phyloP scores from a whole-genome alignment of 2,888 invertebrate genomes.

The Stenoptilia bipunctidactyla region DNA sequence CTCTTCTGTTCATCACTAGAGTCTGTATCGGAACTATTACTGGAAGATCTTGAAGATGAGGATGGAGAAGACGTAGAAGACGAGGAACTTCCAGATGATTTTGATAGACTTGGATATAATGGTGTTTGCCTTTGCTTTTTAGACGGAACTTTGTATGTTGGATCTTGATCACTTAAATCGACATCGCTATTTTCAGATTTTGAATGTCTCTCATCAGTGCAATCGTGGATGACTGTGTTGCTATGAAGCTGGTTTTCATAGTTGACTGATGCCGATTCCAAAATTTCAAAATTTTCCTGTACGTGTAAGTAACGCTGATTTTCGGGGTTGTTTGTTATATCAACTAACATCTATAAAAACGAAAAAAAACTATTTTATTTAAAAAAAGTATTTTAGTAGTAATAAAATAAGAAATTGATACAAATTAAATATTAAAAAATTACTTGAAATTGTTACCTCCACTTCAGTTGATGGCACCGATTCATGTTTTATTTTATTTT shows the following conservation, averaged over 20 bases:
- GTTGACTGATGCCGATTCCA: constrained; percentile 5
- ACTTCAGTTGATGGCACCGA: constrained; percentile 11
- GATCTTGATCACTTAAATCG: constrained; percentile 14
- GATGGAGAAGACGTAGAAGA: constrained; percentile 6
- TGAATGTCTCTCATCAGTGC: no score
- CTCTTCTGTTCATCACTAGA: constrained; percentile 9
- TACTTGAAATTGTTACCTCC: constrained; percentile 4
- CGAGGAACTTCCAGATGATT: constrained; percentile 3
- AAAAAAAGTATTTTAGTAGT: constrained; percentile 3
- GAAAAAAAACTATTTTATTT: no score
- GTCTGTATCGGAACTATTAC: constrained; percentile 12
- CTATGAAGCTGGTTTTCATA: constrained; percentile 9
- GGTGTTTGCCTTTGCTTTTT: constrained; percentile 9
- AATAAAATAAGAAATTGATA: background rate
- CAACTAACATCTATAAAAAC: constrained; percentile 11
- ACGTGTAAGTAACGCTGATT: constrained; percentile 10
- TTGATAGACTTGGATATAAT: constrained; percentile 3
- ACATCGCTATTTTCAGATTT: constrained; percentile 3
- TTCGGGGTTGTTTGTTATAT: constrained; percentile 11
- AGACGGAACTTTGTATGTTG: constrained; percentile 8
- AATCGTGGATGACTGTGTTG: constrained; percentile 19
- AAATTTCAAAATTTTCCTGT: background rate
- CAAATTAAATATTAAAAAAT: background rate
- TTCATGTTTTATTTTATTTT: constrained; percentile 5
- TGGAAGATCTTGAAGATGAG: constrained; percentile 8